Base-by-base conservation (phyloP, 1,140 invertebrate genomes). In the Drosophila mauritiana region DNA sequence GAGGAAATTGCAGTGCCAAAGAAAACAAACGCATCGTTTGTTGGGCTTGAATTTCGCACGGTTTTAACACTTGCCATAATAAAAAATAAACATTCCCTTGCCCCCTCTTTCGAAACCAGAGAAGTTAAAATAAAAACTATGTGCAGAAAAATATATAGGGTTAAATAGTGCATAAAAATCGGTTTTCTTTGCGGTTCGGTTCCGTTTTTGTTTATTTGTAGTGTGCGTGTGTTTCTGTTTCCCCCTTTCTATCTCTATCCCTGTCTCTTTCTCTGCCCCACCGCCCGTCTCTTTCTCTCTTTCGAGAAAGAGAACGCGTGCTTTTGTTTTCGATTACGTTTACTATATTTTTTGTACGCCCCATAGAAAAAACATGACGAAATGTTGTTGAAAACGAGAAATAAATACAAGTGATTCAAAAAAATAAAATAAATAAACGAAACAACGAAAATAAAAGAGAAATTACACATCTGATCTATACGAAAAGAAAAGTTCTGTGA, bases 151-250 rank as follows among this genome's bases (percentile, higher is more conserved):
- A 78, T 61, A 48, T 56, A 65, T 70, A 65, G 82, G 88, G 63
- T 75, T 82, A 86, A 86, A 86, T 88, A 86, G 83, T 86, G 83
- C 83, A 85, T 86, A 82, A 79, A 86, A 83, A 88, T 86, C 52
- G 61, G 77, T 80, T 84, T 83, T 80, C 70, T 70, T 78, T 79
- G 75, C 80, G 80, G 56, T 83, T 83, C 80, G 69, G 57, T 80
- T 65, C 55, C 78, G 57, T 76, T 76, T 63, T 62, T 36, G 40
- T 42, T 31, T 31, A 31, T 31, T 31, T 31, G 54, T 36, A 36
- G 57, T 64, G 43, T 49, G 62, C 39, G 46, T 49, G 55, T 52
- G 61, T 55, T 54, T 63, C 40, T 45, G 49, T 37, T 37, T 64
- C 22, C 37, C 27, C 62, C 62, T 63, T 36, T 63, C 48, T 68